Base-by-base conservation (phyloP, 2,888 invertebrate genomes). In the Limnephilus rhombicus region DNA sequence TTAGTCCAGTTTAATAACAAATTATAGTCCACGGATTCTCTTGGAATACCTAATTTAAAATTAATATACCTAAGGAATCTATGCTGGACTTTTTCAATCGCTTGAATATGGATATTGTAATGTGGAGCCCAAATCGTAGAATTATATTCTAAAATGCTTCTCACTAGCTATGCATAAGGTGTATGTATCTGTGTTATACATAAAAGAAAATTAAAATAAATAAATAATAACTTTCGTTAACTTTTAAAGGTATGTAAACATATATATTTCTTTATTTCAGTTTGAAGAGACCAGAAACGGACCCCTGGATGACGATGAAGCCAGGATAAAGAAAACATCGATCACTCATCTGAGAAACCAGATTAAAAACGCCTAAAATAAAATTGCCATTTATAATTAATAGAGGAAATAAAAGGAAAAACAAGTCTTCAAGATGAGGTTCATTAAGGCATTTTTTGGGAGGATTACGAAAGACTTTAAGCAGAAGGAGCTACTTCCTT, bases 391-490 rank as follows among this genome's bases (percentile, higher is more conserved):
- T 31, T 4, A 53, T n/a, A 9, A 41, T 18, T n/a, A 29, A 68
- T 92, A 93, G 92, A 2, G n/a, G 80, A 93, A 80, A 31, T 31
- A 87, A 18, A 87, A 18, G 13, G 87, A 91, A 91, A 81, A 90
- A 53, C 37, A 94, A 31, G 15, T 11, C 24, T 94, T 94, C 94
- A 97, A 96, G 95, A 97, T 97, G 96, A 96, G 96, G 95, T 96
- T 97, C 94, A 93, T 97, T 94, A 96, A 96, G 93, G 96, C 96
- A 93, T 97, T 97, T 94, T 97, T 97, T 94, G 96, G 96, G 94
- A 95, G 98, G 94, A 97, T 98, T 94, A 95, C 96, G 93, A 97
- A 97, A 94, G 98, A 98, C 95, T 96, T 98, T 94, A 97, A 96
- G 94, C 97, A 97, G 94, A 97, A 97, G 95, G 97, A 98, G 95